A percentile compares a stretch with the other conserved stretches of the same genome.
phyloP scores from a whole-genome alignment of 53 echinoderm and acorn worm species.

The Actinopyga echinites region DNA sequence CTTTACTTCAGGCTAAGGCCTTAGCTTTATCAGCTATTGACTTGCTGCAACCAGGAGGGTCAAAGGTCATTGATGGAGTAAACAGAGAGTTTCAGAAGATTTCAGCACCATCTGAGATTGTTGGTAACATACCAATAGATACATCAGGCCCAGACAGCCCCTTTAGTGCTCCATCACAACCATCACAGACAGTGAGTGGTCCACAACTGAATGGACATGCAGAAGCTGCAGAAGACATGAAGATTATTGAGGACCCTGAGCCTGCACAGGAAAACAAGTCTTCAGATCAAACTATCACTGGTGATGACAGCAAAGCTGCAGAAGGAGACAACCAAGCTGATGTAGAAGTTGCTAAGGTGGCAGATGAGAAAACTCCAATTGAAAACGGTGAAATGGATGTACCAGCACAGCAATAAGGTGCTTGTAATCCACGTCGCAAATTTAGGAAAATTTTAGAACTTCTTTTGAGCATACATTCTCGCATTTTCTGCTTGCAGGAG shows the following conservation, averaged over 20 bases:
- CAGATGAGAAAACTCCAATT: background rate
- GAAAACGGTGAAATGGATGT: background rate
- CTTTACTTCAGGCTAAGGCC: conserved; percentile 74
- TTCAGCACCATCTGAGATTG: conserved; percentile 10
- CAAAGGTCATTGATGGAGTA: conserved; percentile 54
- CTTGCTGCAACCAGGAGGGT: conserved; percentile 58
- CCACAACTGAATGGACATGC: background rate
- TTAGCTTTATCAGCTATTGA: conserved; percentile 76
- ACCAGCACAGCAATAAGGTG: no score
- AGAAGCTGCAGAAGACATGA: background rate
- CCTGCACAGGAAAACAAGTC: background rate
- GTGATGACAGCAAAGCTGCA: background rate
- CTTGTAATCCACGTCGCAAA: no score
- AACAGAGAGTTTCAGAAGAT: conserved; percentile 62
- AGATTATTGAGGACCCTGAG: background rate
- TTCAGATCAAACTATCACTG: background rate
- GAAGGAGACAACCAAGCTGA: background rate
- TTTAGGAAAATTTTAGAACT: no score
- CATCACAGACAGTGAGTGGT: no score
- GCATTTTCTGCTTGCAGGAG: no score
- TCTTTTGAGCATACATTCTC: no score
- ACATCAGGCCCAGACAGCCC: no score
- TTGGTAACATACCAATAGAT: conserved; percentile 4
- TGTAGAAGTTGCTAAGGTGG: no score
- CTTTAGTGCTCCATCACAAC: no score